Conservation (phyloP, 2,113 vertebrate species). For the Pelecanus crispus region DNA sequence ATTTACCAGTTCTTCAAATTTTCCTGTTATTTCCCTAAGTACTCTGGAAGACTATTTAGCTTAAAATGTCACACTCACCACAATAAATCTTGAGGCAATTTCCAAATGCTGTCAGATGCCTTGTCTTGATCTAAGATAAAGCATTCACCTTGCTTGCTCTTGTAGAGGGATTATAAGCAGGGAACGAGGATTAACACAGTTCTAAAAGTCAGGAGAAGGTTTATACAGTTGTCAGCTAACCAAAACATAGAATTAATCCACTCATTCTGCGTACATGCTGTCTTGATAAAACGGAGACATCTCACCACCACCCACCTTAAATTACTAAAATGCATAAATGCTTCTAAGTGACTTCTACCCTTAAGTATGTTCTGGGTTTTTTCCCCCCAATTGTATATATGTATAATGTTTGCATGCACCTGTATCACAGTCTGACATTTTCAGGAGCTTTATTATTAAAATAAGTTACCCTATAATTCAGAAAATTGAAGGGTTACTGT, state of each 20-base stretch:
- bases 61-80: background rate
- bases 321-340: background rate
- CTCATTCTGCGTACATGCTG: background rate
- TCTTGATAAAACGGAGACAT: background rate
- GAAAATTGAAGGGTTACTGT: background rate
- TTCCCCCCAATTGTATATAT: background rate
- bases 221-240: constrained; percentile 57
- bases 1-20: background rate
- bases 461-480: background rate
- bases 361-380: background rate
- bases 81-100: background rate
- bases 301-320: background rate
- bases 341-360: background rate
- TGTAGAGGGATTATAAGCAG: constrained; percentile 67
- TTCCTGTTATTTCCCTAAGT: background rate
- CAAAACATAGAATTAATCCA: constrained; percentile 60
- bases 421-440: background rate
- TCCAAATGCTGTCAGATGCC: constrained; percentile 4
- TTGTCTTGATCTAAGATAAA: constrained; percentile 42
- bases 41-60: background rate
- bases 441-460: background rate
- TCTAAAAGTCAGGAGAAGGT: constrained; percentile 61
- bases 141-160: constrained; percentile 70
- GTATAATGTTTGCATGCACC: background rate
- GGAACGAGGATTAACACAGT: constrained; percentile 67